Evolutionary conservation across 92 coral and sea anemone genomes (phyloP), one percentile per base, ranked within the genome.

Genomic region (Pocillopora grandis): DNA sequence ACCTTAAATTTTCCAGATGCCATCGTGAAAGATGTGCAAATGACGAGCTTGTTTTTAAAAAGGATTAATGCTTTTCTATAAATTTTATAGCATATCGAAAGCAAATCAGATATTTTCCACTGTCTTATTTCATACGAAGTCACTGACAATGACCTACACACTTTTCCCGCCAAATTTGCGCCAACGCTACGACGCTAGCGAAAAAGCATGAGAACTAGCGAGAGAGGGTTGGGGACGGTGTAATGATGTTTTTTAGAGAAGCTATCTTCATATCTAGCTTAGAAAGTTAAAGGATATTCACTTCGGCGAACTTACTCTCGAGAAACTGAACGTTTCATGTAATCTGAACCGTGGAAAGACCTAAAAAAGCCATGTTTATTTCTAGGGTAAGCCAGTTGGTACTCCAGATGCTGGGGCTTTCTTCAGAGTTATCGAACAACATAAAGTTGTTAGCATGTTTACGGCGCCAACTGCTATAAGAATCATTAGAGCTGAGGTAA

Each of bases 381-480:
- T 69, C 13, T 69, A 96, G 98, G 98, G 98, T 73, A 96, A 96
- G 33, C 98, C 98, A 15, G 95, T 96, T 0, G 98, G 98, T 8
- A 96, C 98, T 2, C 98, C 98, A 8, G 98, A 94, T 90, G 90
- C 96, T 9, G 98, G 98, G 3, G 98, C 92, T 14, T 96, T 96
- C 79, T 96, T 96, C 83, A 85, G 98, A 13, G 98, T 94, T 17
- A 94, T 96, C 58, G 91, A 95, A 52, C 93, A 96, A 69, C 98
- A 96, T 87, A 92, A 96, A 66, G 98, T 96, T 0, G 92, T 92
- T 2, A 89, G 95, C 79, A 94, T 96, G 98, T 96, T 96, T 70
- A 94, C 98, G n/a, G 98, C 98, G 48, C 98, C 98, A 58, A 96
- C 98, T 37, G 98, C 98, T 49, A 88, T 96, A 52, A 86, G 98